Evolutionary conservation across 92 coral and sea anemone genomes (phyloP), one percentile per base, ranked within the genome.

Genomic region (Porites evermanni): DNA sequence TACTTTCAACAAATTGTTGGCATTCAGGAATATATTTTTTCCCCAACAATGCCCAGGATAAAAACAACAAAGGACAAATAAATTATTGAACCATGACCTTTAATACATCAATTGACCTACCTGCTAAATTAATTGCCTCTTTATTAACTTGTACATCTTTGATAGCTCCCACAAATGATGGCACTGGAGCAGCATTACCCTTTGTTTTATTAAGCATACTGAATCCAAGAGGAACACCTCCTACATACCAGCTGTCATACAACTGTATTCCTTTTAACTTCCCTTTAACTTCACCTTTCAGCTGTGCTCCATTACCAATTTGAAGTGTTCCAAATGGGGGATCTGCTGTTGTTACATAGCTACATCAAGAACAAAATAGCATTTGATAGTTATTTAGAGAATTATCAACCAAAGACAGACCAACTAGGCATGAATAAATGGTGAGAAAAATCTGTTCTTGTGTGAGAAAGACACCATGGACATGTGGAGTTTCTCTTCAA

Each of bases 141-240:
- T 88, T 95, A 70, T 96, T 96, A 19, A 96, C 64, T 68, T 96
- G 98, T 44, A 96, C 84, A 72, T 96, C 99, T 58, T 74, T 82
- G 17, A 96, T 93, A n/a, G 96, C 95, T 64, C 99, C 99, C 69
- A 89, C 87, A 63, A 96, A 92, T 0, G 96, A 90, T 11, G 95
- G 83, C 12, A 94, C 74, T 1, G 78, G 64, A 13, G 91, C 95
- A 12, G 93, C 92, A 51, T 78, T 67, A 17, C 77, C 92, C 26
- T 84, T 93, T 12, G 82, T 78, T 29, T 86, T 65, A 18, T 80
- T 71, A 50, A 56, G 84, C 74, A 94, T 80, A 20, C 20, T 44
- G 47, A 89, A 54, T 8, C 84, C 88, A 14, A 84, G 90, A 14
- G 93, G 93, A 16, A 93, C 84, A 6, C 98, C 99, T 18, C 96